Conservation (phyloP, 2,797 vertebrate genomes). For the Artibeus jamaicensis region DNA sequence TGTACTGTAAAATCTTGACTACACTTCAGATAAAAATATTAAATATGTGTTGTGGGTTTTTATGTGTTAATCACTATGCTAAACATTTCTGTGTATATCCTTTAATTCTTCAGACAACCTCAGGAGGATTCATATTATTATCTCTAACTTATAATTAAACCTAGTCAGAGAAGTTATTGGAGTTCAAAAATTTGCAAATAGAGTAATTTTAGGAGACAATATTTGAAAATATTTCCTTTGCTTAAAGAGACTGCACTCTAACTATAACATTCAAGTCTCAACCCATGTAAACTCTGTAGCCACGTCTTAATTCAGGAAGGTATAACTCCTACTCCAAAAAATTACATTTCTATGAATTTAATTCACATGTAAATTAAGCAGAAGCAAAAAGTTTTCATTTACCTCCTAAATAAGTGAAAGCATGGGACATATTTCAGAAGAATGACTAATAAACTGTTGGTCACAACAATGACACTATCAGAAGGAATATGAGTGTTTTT, state of each 20-base stretch:
- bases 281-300: neutral
- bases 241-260: neutral
- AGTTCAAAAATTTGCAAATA: neutral
- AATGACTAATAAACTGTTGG: neutral
- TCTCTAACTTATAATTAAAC: neutral
- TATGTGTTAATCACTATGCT: neutral
- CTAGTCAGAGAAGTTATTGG: neutral
- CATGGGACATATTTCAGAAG: neutral
- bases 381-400: neutral
- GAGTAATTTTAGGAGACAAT: neutral
- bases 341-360: neutral
- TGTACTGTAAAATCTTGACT: neutral
- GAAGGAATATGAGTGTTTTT: neutral
- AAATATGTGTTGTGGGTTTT: neutral
- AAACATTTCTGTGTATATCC: neutral
- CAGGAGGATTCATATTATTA: neutral
- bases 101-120: neutral
- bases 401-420: neutral
- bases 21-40: neutral
- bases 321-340: neutral
- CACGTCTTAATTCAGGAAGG: neutral
- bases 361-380: neutral
- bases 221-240: neutral
- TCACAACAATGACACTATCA: neutral
- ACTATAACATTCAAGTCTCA: neutral